Conservation (phyloP, 2,888 invertebrate genomes). For the Ecdyonurus torrentis region DNA sequence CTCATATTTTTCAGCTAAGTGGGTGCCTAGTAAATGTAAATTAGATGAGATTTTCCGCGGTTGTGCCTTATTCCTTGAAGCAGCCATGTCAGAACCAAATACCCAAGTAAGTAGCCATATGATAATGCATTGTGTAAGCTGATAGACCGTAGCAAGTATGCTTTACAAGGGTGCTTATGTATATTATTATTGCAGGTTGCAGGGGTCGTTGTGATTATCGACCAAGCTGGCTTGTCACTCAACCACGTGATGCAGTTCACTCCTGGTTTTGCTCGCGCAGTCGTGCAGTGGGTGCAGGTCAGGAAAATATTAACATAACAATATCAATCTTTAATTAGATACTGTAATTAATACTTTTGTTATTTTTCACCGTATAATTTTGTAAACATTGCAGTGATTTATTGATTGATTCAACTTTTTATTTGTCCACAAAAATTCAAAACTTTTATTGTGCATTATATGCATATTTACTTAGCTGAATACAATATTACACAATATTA, state of each 20-base stretch:
- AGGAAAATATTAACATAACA: no score
- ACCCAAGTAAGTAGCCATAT: constrained; percentile 34
- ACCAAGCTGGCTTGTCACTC: constrained; percentile 57
- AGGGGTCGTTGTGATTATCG: constrained; percentile 55
- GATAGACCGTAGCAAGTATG: no score
- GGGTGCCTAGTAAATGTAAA: constrained; percentile 54
- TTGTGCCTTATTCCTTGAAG: constrained; percentile 49
- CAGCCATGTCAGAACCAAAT: constrained; percentile 58
- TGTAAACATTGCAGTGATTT: no score
- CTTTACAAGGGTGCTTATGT: no score
- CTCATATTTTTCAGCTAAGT: constrained; percentile 40
- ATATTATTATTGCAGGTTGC: no score
- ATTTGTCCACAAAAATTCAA: no score
- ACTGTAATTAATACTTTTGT: no score
- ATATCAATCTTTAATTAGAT: no score
- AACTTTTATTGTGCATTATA: neutral
- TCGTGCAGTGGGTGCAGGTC: constrained; percentile 13
- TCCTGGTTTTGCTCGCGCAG: constrained; percentile 32
- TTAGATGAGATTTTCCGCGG: constrained; percentile 51
- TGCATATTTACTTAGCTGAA: neutral
- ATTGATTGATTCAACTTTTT: no score
- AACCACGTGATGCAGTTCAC: constrained; percentile 58
- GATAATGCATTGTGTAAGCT: no score
- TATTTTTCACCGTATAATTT: no score
- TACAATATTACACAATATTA: no score